Percentiles rank a stretch among this genome's conserved stretches.
Conservation (phyloP, 2,113 vertebrate species). For the Rissa tridactyla region DNA sequence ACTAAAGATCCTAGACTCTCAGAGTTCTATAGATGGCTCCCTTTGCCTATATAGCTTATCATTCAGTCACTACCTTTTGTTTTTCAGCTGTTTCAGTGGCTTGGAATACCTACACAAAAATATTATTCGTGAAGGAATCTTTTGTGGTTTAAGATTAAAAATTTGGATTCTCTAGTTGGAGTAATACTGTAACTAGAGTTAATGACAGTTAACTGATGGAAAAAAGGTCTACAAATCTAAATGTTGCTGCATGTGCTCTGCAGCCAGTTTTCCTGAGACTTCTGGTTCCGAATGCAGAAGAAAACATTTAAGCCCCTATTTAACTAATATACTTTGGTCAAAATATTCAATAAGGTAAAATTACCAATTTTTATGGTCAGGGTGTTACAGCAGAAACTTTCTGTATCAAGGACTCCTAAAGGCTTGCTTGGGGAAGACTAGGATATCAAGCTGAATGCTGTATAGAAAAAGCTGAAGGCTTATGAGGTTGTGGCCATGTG, state of each 20-base stretch:
- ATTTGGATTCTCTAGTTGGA: neutral
- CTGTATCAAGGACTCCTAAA: neutral
- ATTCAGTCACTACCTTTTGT: neutral
- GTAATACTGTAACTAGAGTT: neutral
- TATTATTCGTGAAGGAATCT: neutral
- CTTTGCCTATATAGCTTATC: neutral
- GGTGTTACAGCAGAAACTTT: neutral
- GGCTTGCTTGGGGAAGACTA: neutral
- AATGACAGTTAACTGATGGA: neutral
- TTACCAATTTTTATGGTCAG: neutral
- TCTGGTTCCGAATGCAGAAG: neutral
- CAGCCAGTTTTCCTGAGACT: neutral
- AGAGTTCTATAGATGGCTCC: neutral
- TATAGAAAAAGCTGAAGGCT: neutral
- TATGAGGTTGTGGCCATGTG: neutral
- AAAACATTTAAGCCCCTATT: neutral
- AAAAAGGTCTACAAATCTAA: neutral
- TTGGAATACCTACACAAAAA: neutral
- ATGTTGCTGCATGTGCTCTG: neutral
- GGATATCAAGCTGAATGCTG: neutral
- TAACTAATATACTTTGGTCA: neutral
- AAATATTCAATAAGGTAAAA: neutral
- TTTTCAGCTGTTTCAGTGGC: neutral
- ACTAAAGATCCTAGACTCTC: neutral
- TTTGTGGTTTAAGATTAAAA: neutral